Evolutionary conservation across 2,888 invertebrate genomes (phyloP).

Genomic region (Hofmannophila pseudospretella): DNA sequence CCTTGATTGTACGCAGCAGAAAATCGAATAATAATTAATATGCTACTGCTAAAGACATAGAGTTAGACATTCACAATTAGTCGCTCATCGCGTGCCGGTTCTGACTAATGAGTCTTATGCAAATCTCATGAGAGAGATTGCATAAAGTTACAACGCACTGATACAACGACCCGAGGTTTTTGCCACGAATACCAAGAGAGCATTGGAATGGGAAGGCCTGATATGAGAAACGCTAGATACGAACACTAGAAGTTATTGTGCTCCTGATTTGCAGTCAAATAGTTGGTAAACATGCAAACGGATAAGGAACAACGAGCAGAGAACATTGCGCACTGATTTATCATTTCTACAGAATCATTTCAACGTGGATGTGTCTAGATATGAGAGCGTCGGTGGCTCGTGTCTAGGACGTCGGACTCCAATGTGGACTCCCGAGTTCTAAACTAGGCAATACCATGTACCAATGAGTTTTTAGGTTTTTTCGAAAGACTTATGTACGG

Average conservation of each 20-base stretch:
- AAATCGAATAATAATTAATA: not conserved
- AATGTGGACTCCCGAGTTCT: too few relatives aligned
- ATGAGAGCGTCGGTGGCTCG: too few relatives aligned
- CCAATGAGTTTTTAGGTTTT: too few relatives aligned
- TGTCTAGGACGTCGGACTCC: too few relatives aligned
- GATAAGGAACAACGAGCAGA: slow-evolving; percentile 1
- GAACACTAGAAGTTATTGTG: slow-evolving; percentile 8
- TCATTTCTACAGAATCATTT: too few relatives aligned
- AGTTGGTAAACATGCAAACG: slow-evolving; percentile 8
- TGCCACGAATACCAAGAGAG: slow-evolving; percentile 8
- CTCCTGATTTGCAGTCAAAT: slow-evolving; percentile 8
- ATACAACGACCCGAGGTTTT: slow-evolving; percentile 9
- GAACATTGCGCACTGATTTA: not conserved
- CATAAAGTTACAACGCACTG: slow-evolving; percentile 10
- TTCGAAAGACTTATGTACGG: too few relatives aligned
- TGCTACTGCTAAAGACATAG: not conserved
- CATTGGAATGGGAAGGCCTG: slow-evolving; percentile 5
- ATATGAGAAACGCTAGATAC: slow-evolving; percentile 8
- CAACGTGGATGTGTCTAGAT: too few relatives aligned
- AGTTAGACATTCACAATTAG: slow-evolving; percentile 1
- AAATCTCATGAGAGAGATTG: slow-evolving; percentile 12
- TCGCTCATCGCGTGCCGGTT: not conserved
- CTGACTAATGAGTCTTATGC: slow-evolving; percentile 9
- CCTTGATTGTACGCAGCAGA: not conserved
- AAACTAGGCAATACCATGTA: too few relatives aligned